Percentiles rank a stretch among this genome's conserved stretches.
phyloP scores from a whole-genome alignment of 2,113 vertebrate genomes.

The Ivindomyrus marchei region DNA sequence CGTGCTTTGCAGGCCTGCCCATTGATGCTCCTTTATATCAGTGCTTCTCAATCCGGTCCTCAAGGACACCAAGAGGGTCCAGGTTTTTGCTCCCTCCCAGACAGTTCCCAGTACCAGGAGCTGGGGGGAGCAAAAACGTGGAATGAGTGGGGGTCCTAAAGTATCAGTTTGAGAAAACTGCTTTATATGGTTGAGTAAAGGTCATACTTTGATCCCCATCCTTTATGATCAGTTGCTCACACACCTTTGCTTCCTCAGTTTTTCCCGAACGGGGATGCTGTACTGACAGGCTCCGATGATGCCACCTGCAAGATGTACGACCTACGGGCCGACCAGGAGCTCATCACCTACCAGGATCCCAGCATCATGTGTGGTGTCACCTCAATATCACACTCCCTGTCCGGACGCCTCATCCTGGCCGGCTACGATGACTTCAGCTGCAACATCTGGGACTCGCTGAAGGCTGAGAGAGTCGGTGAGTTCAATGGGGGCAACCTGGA shows the following conservation, averaged over 20 bases:
- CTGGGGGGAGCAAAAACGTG: neutral
- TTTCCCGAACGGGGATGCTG: slow-evolving; percentile 87
- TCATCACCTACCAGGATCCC: slow-evolving; percentile 80
- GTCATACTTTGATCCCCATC: neutral
- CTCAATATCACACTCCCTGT: slow-evolving; percentile 82
- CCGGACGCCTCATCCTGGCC: slow-evolving; percentile 82
- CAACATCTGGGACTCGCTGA: slow-evolving; percentile 90
- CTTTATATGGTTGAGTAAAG: neutral
- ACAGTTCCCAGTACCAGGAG: neutral
- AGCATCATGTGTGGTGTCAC: slow-evolving; percentile 92
- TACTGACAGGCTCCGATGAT: slow-evolving; percentile 90
- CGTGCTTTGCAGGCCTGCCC: neutral
- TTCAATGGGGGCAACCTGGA: neutral
- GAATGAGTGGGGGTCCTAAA: neutral
- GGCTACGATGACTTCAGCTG: slow-evolving; percentile 96
- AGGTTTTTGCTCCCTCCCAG: neutral
- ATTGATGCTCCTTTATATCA: neutral
- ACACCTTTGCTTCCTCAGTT: slow-evolving; percentile 60
- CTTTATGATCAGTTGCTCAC: neutral
- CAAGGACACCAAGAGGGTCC: neutral
- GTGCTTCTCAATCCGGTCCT: neutral
- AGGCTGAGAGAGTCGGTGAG: slow-evolving; percentile 77
- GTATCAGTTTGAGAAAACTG: neutral
- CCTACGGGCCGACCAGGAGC: slow-evolving; percentile 92
- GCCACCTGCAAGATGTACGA: slow-evolving; percentile 88